Evolutionary conservation across 2,888 invertebrate genomes (phyloP), one percentile per base, ranked within the genome.

Genomic region (Microctonus aethiopoides): DNA sequence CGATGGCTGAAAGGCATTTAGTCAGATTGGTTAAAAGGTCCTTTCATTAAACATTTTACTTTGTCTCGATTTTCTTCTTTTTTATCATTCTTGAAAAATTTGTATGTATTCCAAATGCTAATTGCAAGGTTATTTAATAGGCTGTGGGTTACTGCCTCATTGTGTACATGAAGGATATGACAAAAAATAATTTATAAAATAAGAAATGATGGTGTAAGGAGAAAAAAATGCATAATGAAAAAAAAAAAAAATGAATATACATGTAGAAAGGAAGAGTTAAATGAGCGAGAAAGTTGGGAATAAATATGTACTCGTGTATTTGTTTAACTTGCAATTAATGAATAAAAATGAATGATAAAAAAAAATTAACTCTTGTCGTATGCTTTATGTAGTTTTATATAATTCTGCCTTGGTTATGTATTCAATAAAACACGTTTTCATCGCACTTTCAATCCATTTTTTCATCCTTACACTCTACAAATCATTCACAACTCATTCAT

Each of bases 31-130:
- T 82, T 80, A 80, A 85, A 84, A 84, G 83, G 80, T 80, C 82
- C 82, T 86, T 85, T 86, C 85, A 85, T 84, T 84, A 83, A 81
- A 83, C 83, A 79, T 83, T 82, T 82, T 81, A 83, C 83, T 83
- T 83, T 84, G 83, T 83, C 79, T 68, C 20, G 32, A 13, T 20
- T 54, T 52, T 36, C 54, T 63, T 68, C 61, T 41, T 71, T 70
- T 13, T 46, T 41, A 24, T 64, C 69, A 26, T 65, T 67, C 63
- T 70, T 67, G 67, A 54, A 66, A 54, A 59, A 67, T 68, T 60
- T 34, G 79, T 82, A 81, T 82, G 81, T 83, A 81, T 84, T 84
- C 83, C 83, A 84, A 85, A 85, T 85, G 85, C 83, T 86, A 85
- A 85, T 86, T 86, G 85, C 85, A 80, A 83, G n/a, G 80, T 81